Conservation (phyloP, 2,888 invertebrate species). For the Parnassius mnemosyne region DNA sequence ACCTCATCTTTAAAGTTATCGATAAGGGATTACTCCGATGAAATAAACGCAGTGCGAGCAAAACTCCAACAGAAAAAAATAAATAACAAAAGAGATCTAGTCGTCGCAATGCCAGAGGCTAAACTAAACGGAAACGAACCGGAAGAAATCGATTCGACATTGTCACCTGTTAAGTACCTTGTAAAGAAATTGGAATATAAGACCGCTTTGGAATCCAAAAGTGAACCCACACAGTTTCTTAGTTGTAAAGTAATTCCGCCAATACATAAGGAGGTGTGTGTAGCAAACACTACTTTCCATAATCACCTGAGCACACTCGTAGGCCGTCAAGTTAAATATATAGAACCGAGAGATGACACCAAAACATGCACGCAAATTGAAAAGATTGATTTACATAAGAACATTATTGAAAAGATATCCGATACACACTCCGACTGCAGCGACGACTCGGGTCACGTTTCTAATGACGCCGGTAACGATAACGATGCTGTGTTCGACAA, state of each 20-base stretch:
- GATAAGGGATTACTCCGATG: constrained; percentile 71
- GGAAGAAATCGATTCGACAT: constrained; percentile 56
- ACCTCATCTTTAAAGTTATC: constrained; percentile 57
- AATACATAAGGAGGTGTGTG: constrained; percentile 71
- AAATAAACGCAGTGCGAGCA: constrained; percentile 73
- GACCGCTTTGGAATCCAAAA: constrained; percentile 67
- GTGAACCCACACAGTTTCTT: constrained; percentile 61
- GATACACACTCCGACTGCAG: constrained; percentile 86
- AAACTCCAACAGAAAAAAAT: constrained; percentile 74
- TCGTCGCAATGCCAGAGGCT: constrained; percentile 48
- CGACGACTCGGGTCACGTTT: constrained; percentile 91
- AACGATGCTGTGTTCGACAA: constrained; percentile 74
- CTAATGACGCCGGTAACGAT: constrained; percentile 89
- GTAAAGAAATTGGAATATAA: constrained; percentile 76
- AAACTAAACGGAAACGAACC: constrained; percentile 63
- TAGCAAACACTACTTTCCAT: constrained; percentile 73
- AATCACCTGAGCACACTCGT: constrained; percentile 78
- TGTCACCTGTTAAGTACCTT: constrained; percentile 74
- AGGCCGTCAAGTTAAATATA: constrained; percentile 71
- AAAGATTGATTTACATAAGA: constrained; percentile 63
- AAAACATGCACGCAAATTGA: constrained; percentile 63
- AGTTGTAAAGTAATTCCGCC: constrained; percentile 75
- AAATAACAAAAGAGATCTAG: constrained; percentile 66
- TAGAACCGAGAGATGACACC: constrained; percentile 66
- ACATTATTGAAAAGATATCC: constrained; percentile 73